phyloP scores from a whole-genome alignment of 2,797 vertebrate species.

The Sphenodon punctatus region DNA sequence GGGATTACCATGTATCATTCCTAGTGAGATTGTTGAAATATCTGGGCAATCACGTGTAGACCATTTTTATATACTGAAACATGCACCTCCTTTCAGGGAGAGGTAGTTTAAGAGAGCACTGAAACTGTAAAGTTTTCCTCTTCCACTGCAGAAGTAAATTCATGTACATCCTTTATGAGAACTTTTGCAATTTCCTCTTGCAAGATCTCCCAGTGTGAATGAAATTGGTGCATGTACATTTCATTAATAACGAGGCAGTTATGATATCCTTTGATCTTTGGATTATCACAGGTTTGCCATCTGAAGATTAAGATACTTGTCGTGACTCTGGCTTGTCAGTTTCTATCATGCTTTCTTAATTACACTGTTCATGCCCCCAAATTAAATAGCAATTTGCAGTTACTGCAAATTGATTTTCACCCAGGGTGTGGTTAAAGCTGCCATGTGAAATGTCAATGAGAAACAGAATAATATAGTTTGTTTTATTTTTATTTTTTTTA shows the following conservation, averaged over 20 bases:
- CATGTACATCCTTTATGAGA: background rate
- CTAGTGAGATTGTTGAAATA: no score
- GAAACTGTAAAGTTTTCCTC: background rate
- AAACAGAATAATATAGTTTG: constrained; percentile 38
- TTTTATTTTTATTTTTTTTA: constrained; percentile 26
- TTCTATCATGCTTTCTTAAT: constrained; percentile 40
- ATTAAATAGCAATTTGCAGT: constrained; percentile 37
- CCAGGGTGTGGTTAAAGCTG: constrained; percentile 41
- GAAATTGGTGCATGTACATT: background rate
- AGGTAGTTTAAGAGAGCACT: background rate
- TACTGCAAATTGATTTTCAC: constrained; percentile 54
- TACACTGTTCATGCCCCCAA: constrained; percentile 35
- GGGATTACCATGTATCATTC: background rate
- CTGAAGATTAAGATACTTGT: background rate
- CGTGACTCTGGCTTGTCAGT: constrained; percentile 1
- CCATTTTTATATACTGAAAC: background rate
- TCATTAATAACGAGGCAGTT: constrained; percentile 29
- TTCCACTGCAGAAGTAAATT: constrained; percentile 11
- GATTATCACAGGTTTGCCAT: background rate
- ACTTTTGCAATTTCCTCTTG: background rate
- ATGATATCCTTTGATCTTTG: constrained; percentile 2
- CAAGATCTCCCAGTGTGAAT: background rate
- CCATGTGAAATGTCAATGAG: constrained; percentile 39
- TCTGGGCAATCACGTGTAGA: background rate
- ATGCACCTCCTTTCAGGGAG: background rate